Evolutionary conservation across 2,797 vertebrate species (phyloP), one percentile per base, ranked within the genome.

Genomic region (Florisuga fusca): DNA sequence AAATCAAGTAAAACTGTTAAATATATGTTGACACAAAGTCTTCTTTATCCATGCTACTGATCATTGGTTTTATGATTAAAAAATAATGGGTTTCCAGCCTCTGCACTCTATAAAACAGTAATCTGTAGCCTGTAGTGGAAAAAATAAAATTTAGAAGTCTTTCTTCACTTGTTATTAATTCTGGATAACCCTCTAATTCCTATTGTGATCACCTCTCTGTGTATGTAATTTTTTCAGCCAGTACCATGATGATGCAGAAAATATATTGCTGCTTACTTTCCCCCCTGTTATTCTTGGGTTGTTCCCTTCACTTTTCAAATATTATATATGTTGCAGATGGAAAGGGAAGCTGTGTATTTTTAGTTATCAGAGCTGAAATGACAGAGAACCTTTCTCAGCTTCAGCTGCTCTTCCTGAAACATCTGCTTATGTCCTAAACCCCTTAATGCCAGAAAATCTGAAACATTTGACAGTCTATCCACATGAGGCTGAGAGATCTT

Each of bases 321-420:
- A 67, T 50, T 67, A 72, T n/a, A 10, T 20, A 13, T 33, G 31
- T 67, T 67, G 13, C 5, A 41, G 14, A 41, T 58, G 34, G 45
- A 68, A 75, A 53, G 81, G 45, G 68, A 94, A 87, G n/a, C 72
- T 68, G 27, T 33, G 13, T 89, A 36, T 46, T 90, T 94, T 81
- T 66, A 89, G 72, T 72, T 68, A 62, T 17, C 43, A 67, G 84
- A 93, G 75, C 77, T 80, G 68, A 93, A 93, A 54, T 66, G 72
- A 57, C 41, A 80, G 50, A 68, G 58, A 92, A 26, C 45, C 51
- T 78, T 64, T 78, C 84, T 87, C 29, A 85, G 69, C 77, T 55
- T 68, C 54, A 94, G 74, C 87, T 94, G 54, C 79, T 85, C 15
- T 66, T 89, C 17, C 66, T 36, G 63, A 87, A 91, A 92, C 89